phyloP scores from a whole-genome alignment of 1,140 invertebrate species.

The Neodiprion pinetum region DNA sequence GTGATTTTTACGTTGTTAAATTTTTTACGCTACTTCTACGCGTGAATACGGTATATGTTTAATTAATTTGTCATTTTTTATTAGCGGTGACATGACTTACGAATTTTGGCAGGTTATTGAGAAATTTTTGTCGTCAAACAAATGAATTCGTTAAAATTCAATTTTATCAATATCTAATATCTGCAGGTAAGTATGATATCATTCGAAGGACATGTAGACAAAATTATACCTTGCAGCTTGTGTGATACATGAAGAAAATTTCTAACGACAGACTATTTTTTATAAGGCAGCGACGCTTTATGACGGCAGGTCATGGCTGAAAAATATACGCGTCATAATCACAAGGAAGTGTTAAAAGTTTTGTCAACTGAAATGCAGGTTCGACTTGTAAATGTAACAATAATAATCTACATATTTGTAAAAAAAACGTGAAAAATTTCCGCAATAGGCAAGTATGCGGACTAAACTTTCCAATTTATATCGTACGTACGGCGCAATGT shows the following conservation, averaged over 20 bases:
- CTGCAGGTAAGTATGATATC: too few species aligned
- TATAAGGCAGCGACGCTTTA: too few species aligned
- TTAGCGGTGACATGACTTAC: not conserved
- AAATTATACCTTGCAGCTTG: too few species aligned
- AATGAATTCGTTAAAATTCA: too few species aligned
- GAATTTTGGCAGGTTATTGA: conserved; percentile 5
- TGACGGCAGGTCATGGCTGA: too few species aligned
- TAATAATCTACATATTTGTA: not conserved
- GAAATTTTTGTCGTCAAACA: not conserved
- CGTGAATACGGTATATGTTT: not conserved
- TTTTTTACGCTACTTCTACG: not conserved
- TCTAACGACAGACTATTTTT: too few species aligned
- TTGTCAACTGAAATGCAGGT: not conserved
- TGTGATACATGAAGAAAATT: too few species aligned
- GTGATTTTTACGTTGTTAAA: not conserved
- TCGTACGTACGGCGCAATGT: not conserved
- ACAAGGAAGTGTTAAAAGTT: conserved; percentile 21
- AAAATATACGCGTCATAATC: not conserved
- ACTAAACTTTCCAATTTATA: conserved; percentile 9
- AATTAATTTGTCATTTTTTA: not conserved
- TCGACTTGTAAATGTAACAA: too few species aligned
- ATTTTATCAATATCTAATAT: too few species aligned
- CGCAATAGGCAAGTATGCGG: conserved; percentile 2
- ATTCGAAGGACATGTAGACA: too few species aligned
- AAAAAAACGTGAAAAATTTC: not conserved